These are phyloP conservation scores for Silvanus unidentatus DNA, from an alignment of 2,888 invertebrate species.

Conservation along the genomic window DNA sequence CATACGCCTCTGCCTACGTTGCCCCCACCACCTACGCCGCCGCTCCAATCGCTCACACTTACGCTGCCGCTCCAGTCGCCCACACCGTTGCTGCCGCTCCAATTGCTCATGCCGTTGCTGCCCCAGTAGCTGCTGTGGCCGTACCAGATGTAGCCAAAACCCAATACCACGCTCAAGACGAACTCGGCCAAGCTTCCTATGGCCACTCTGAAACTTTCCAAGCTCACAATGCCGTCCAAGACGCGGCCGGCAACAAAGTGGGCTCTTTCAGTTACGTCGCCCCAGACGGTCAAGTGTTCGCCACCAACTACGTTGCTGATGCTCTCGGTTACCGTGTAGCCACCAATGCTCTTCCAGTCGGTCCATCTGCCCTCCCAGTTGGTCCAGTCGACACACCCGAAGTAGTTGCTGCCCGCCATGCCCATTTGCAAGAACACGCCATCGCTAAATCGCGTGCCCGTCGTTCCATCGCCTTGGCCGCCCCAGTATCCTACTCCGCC, in stretches of 20 bases:
- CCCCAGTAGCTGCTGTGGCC: constrained; percentile 21
- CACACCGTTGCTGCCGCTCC: constrained; percentile 20
- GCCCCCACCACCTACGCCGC: constrained; percentile 48
- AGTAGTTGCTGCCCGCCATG: constrained; percentile 46
- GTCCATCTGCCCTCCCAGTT: constrained; percentile 38
- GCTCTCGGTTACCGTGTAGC: constrained; percentile 44
- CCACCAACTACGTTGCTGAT: constrained; percentile 47
- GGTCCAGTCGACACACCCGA: constrained; percentile 28
- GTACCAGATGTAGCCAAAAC: constrained; percentile 32
- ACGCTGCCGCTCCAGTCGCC: constrained; percentile 20
- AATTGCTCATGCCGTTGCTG: not conserved
- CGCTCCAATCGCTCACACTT: constrained; percentile 37
- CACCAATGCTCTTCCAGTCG: constrained; percentile 45
- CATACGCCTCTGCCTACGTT: constrained; percentile 5
- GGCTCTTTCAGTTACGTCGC: constrained; percentile 44
- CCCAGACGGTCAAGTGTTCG: constrained; percentile 45
- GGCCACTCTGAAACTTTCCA: constrained; percentile 43
- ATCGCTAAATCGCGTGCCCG: constrained; percentile 33
- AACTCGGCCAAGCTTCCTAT: constrained; percentile 42
- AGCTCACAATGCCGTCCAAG: constrained; percentile 40
- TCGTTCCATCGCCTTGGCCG: constrained; percentile 9
- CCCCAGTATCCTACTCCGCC: constrained; percentile 35
- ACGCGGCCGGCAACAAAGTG: constrained; percentile 43
- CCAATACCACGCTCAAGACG: constrained; percentile 46
- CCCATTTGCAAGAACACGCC: constrained; percentile 42